phyloP scores from a whole-genome alignment of 1,140 invertebrate species.

The Anthonomus grandis region DNA sequence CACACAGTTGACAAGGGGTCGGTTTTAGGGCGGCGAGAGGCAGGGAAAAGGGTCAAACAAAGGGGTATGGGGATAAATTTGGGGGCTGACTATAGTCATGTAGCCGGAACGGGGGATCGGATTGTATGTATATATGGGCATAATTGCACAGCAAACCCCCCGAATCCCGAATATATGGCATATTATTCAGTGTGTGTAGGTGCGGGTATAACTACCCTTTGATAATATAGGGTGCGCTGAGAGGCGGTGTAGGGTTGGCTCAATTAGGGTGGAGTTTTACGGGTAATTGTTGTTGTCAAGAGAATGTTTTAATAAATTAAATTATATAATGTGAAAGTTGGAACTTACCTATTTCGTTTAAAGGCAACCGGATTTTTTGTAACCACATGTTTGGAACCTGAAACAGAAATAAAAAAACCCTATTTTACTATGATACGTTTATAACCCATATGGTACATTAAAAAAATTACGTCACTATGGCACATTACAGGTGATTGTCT shows the following conservation, averaged over 20 bases:
- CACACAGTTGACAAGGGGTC: constrained; percentile 19
- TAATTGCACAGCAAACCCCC: constrained; percentile 19
- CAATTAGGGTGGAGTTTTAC: too few species aligned
- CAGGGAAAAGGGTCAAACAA: constrained; percentile 5
- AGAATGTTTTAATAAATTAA: too few species aligned
- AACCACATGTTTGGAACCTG: too few species aligned
- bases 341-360: too few species aligned
- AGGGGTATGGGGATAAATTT: constrained; percentile 16
- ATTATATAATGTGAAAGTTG: too few species aligned
- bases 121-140: not conserved
- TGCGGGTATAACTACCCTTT: constrained; percentile 9
- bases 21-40: not conserved
- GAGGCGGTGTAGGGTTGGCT: too few species aligned
- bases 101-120: constrained; percentile 12
- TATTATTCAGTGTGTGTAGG: constrained; percentile 3
- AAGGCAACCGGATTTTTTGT: too few species aligned
- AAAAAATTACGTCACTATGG: constrained; percentile 24
- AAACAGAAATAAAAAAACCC: too few species aligned
- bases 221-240: too few species aligned
- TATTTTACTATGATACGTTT: too few species aligned
- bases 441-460: too few species aligned
- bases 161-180: constrained; percentile 10
- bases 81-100: constrained; percentile 17
- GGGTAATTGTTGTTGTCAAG: too few species aligned
- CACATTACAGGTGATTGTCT: constrained; percentile 28